Evolutionary conservation across 2,797 vertebrate genomes (phyloP).

Genomic region (Myripristis jacobus): DNA sequence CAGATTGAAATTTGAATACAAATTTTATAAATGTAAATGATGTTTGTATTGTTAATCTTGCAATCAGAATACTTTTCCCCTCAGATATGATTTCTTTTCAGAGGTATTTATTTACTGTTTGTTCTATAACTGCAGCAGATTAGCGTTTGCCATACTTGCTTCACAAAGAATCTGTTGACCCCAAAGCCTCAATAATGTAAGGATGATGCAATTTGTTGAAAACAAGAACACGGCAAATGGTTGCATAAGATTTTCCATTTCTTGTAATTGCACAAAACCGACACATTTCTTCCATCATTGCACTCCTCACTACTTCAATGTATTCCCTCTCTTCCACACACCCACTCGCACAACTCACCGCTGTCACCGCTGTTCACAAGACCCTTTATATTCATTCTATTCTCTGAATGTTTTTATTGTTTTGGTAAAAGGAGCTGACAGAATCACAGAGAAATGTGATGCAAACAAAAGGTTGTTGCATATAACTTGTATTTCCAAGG

Average conservation of each 20-base stretch:
- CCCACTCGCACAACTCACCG: neutral
- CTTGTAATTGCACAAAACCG: neutral
- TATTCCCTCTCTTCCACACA: neutral
- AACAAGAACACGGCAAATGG: neutral
- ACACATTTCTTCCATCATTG: neutral
- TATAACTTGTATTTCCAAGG: no score
- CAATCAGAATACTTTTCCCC: no score
- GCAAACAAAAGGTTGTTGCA: no score
- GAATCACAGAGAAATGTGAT: no score
- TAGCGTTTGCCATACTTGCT: neutral
- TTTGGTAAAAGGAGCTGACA: neutral
- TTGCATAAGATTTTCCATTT: neutral
- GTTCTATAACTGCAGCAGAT: neutral
- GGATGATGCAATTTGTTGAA: conserved; percentile 37
- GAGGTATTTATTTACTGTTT: neutral
- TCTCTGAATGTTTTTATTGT: neutral
- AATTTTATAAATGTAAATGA: no score
- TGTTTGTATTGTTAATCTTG: no score
- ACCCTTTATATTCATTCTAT: neutral
- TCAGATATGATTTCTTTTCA: no score
- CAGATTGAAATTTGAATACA: no score
- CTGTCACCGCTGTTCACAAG: neutral
- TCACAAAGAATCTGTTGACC: neutral
- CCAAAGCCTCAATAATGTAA: neutral
- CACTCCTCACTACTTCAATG: neutral